Evolutionary conservation across 2,797 vertebrate species (phyloP).

Genomic region (Euphonia xanthogaster): DNA sequence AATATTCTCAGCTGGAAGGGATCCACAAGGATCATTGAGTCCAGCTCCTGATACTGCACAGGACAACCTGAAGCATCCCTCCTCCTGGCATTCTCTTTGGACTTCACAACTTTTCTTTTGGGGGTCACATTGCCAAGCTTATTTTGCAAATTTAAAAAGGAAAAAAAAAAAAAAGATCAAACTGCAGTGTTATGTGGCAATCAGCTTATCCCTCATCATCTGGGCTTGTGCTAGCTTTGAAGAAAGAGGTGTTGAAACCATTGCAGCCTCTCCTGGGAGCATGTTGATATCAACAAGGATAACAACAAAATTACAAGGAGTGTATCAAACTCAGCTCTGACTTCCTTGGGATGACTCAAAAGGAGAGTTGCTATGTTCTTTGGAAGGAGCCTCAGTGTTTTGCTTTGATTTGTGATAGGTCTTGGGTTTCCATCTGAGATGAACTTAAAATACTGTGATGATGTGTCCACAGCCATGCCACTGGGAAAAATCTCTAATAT

Average conservation of each 20-base stretch:
- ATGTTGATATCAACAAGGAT: neutral
- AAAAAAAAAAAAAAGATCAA: neutral
- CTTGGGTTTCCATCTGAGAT: neutral
- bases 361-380: neutral
- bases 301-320: neutral
- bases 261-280: neutral
- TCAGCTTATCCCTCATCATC: neutral
- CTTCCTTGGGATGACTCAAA: neutral
- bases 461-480: neutral
- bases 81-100: neutral
- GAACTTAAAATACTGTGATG: neutral
- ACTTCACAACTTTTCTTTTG: neutral
- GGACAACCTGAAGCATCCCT: neutral
- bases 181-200: neutral
- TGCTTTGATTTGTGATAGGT: neutral
- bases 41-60: neutral
- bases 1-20: neutral
- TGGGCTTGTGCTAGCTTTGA: neutral
- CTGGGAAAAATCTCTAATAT: neutral
- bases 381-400: neutral
- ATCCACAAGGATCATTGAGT: neutral
- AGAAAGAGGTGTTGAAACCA: neutral
- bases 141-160: neutral
- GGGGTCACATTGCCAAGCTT: neutral
- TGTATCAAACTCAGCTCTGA: neutral